A percentile compares a stretch with the other conserved stretches of the same genome.
Evolutionary conservation across 1,140 invertebrate genomes (phyloP).

Genomic region (Frieseomelitta varia): DNA sequence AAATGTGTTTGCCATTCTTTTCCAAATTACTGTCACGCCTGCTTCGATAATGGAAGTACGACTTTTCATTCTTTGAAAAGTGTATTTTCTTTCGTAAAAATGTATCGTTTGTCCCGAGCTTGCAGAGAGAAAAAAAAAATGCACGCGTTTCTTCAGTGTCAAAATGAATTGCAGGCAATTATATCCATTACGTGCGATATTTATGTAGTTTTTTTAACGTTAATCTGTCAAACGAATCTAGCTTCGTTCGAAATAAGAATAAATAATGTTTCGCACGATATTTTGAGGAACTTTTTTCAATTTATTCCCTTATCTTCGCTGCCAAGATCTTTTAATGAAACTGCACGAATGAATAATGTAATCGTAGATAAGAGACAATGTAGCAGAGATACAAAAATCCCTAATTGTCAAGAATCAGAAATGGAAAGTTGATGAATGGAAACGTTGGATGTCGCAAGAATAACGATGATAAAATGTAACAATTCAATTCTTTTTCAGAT

Average conservation of each 20-base stretch:
- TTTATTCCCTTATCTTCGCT: background rate
- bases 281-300: background rate
- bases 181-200: background rate
- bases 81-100: no score
- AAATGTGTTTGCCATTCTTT: background rate
- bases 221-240: background rate
- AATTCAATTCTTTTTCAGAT: background rate
- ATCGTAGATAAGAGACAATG: background rate
- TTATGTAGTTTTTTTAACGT: background rate
- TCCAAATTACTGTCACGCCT: no score
- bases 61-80: no score
- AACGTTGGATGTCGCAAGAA: background rate
- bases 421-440: no score
- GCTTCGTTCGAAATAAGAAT: background rate
- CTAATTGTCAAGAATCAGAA: background rate
- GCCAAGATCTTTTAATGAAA: background rate
- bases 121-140: no score
- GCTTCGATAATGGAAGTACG: no score
- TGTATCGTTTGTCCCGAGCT: no score
- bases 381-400: background rate
- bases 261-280: background rate
- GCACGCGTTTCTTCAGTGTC: background rate
- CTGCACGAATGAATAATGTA: background rate
- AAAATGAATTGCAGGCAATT: background rate
- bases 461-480: background rate